Evolutionary conservation across 2,888 invertebrate genomes (phyloP).

Genomic region (Xiphydria camelus): DNA sequence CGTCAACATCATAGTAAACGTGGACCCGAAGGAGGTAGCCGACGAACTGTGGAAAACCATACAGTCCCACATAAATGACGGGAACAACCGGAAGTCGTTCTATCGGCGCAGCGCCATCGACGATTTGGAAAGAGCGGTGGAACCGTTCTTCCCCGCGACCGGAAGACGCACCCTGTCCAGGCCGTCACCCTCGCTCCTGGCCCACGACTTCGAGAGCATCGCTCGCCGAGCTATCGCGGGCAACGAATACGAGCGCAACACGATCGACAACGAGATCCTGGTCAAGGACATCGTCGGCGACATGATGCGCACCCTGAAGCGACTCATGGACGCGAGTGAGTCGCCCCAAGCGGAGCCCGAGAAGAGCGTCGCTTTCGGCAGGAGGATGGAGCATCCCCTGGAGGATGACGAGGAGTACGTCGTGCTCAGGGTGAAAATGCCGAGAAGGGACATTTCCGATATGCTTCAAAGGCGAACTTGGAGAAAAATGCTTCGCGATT

Average conservation of each 20-base stretch:
- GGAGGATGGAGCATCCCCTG: background rate
- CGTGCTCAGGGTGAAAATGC: background rate
- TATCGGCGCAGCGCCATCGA: slow-evolving; percentile 3
- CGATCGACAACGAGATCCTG: slow-evolving; percentile 24
- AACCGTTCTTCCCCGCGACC: slow-evolving; percentile 25
- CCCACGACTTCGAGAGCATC: slow-evolving; percentile 25
- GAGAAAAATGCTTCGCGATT: background rate
- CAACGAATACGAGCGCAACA: slow-evolving; percentile 14
- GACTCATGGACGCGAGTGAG: background rate
- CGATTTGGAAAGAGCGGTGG: slow-evolving; percentile 24
- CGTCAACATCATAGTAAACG: slow-evolving; percentile 34
- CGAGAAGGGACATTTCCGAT: background rate
- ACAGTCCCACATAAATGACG: slow-evolving; percentile 18
- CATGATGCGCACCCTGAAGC: slow-evolving; percentile 25
- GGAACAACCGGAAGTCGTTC: background rate
- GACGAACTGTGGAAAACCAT: slow-evolving; percentile 33
- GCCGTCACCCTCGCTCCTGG: slow-evolving; percentile 20
- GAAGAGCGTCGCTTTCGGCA: background rate
- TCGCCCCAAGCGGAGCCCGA: background rate
- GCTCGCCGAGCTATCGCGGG: slow-evolving; percentile 20
- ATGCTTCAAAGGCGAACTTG: background rate
- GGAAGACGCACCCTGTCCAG: slow-evolving; percentile 18
- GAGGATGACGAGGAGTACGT: background rate
- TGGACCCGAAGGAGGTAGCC: slow-evolving; percentile 34
- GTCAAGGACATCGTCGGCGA: slow-evolving; percentile 25